Conservation (phyloP, 2,113 vertebrate genomes). For the Pseudonaja textilis region DNA sequence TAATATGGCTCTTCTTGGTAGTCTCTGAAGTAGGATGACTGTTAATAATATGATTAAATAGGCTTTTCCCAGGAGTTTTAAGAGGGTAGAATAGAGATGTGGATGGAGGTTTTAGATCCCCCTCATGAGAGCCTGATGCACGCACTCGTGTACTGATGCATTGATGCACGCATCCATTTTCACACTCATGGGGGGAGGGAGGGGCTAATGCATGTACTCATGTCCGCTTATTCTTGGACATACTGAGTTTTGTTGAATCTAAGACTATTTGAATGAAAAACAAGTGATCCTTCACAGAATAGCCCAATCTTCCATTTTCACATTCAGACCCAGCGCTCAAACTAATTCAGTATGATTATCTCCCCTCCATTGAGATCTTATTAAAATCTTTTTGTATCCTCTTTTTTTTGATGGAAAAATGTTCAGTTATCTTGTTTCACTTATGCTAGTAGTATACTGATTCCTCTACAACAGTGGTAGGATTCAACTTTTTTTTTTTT, state of each 20-base stretch:
- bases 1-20: neutral
- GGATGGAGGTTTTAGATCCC: neutral
- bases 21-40: neutral
- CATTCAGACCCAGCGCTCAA: neutral
- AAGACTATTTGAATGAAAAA: neutral
- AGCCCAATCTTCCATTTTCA: neutral
- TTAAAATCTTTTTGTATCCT: neutral
- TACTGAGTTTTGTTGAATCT: neutral
- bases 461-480: slow-evolving; percentile 48
- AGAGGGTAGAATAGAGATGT: neutral
- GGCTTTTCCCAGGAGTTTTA: neutral
- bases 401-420: neutral
- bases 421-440: neutral
- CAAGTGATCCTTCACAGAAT: neutral
- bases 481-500: no score
- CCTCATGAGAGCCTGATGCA: neutral
- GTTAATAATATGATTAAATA: neutral
- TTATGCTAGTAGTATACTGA: slow-evolving; percentile 35
- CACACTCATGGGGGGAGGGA: neutral
- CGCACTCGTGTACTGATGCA: neutral
- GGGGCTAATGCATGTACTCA: neutral
- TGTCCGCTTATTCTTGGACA: neutral
- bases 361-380: neutral
- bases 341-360: neutral
- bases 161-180: neutral